Evolutionary conservation across 2,113 vertebrate genomes (phyloP), one percentile per base, ranked within the genome.

Genomic region (Epinephelus moara): DNA sequence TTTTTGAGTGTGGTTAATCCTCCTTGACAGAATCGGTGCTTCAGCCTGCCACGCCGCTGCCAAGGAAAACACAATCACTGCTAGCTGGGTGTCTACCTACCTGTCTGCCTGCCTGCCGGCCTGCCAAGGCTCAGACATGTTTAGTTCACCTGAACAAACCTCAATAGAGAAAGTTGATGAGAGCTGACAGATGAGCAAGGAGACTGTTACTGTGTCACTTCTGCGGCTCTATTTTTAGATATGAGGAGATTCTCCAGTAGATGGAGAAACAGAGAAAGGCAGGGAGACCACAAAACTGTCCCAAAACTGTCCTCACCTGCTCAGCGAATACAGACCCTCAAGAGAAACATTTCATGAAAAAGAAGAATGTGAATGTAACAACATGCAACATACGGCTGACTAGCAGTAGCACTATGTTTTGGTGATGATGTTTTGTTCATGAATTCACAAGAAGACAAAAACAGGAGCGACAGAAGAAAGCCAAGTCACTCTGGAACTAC

Each of bases 41-140:
- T 64, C 0, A 19, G 0, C 69, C 37, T 1, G 12, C 40, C n/a
- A 27, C 69, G 68, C 68, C 52, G 62, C 81, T 83, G 86, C 93
- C 90, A 94, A 93, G 19, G 62, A 86, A 92, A 92, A 91, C 80
- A 88, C 68, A 69, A 56, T 67, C 23, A 27, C 63, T 21, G 52
- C 76, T 85, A 60, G 1, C 6, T 61, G 52, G 14, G 62, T 71
- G 72, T 74, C 81, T 57, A 59, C 61, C 62, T 70, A 56, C 59
- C 84, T 72, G 84, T 47, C 56, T 78, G 84, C 57, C 78, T 70
- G 57, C 64, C 33, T 37, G 33, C 78, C 73, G 45, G 69, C 40
- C 74, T 76, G 86, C 82, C 66, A 71, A 53, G 3, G 49, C 59
- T 76, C 63, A 74, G 73, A 78, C 19, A 50, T 30, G 81, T 85